Evolutionary conservation across 2,113 vertebrate genomes (phyloP), one percentile per base, ranked within the genome.

Genomic region (Actinemys pallida): DNA sequence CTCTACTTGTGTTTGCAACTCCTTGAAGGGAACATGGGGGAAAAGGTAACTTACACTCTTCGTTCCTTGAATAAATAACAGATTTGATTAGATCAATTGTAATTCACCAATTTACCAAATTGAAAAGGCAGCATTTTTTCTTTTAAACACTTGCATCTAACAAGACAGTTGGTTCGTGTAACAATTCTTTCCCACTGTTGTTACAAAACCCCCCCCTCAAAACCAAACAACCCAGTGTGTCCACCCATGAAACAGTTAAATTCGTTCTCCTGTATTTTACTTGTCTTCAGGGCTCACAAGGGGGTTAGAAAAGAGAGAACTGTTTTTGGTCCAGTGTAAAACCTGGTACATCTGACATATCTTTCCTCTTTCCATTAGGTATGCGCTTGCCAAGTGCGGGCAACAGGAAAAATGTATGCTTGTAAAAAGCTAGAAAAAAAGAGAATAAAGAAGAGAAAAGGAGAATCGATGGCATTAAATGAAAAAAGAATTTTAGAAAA

Each of bases 371-470:
- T 93, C 94, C n/a, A 80, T 90, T 95, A 99, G 99, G 99, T 99
- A 80, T 99, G 99, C 97, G 99, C 99, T 96, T 99, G 99, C 97
- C 99, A 99, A 98, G 99, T 99, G 59, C 98, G 99, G 95, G 99
- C 99, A 90, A 99, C 99, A 87, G 99, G 99, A 98, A 99, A 99
- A 98, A 99, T 99, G 99, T 99, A 99, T 88, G 99, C 99, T 97
- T 99, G 99, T 98, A 99, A 99, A 98, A 99, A 99, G 97, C 98
- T 99, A 95, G 99, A 99, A 97, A 99, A 99, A 97, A 99, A 99
- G 94, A 98, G 99, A 96, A 99, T 99, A 97, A 99, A 99, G 98
- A 99, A 98, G 96, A 98, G 99, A 97, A 99, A 98, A 98, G 98
- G 99, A 92, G 99, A 99, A 98, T 98, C 98, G 93, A 99, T 99